These are phyloP conservation scores for Ramphastos sulfuratus DNA, from an alignment of 2,113 vertebrate species.

Conservation along the genomic window DNA sequence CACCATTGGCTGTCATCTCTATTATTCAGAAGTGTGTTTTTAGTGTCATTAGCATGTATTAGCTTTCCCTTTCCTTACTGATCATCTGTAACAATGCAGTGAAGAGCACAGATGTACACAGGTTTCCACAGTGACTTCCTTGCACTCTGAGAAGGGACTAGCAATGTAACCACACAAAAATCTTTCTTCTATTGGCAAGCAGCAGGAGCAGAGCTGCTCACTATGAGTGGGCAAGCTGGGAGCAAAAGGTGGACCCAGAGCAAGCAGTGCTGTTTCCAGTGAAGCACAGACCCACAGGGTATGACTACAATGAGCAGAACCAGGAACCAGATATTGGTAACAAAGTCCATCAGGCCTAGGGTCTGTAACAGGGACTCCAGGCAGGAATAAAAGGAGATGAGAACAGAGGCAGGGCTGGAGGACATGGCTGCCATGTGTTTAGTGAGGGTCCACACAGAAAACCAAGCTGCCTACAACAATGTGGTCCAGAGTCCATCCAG, in stretches of 20 bases:
- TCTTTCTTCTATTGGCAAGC: background rate
- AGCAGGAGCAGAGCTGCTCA: background rate
- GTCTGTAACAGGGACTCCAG: too few relatives aligned
- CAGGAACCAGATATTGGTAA: background rate
- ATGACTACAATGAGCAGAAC: background rate
- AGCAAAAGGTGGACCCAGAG: background rate
- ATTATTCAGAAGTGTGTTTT: background rate
- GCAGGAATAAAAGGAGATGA: too few relatives aligned
- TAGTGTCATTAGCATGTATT: background rate
- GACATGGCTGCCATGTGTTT: too few relatives aligned
- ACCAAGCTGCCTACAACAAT: too few relatives aligned
- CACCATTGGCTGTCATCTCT: background rate
- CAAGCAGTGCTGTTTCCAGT: background rate
- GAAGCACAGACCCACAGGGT: background rate
- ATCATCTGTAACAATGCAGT: background rate
- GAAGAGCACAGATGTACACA: background rate
- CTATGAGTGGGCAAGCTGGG: background rate
- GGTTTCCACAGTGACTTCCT: background rate
- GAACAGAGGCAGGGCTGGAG: too few relatives aligned
- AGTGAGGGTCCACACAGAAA: too few relatives aligned
- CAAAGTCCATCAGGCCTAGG: background rate
- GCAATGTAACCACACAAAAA: background rate
- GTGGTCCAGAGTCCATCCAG: background rate
- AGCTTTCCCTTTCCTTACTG: background rate
- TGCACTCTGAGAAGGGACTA: background rate